Conservation (phyloP, 1,140 invertebrate genomes). For the Batillaria attramentaria region DNA sequence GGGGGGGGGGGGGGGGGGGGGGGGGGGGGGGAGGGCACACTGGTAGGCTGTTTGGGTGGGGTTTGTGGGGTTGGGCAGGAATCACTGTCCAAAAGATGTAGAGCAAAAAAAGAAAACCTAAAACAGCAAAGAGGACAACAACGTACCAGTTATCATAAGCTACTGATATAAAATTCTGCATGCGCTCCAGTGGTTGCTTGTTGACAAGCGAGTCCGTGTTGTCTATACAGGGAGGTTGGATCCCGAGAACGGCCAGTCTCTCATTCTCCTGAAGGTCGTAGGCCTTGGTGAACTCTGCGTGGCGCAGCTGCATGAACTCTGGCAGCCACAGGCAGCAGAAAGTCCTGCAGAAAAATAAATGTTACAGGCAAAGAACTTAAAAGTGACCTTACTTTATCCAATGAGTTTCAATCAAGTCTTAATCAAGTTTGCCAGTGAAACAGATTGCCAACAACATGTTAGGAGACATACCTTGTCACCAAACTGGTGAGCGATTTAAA, state of each 20-base stretch:
- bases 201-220: conserved; percentile 56
- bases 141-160: conserved; percentile 78
- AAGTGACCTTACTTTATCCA: no score
- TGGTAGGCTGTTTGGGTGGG: no score
- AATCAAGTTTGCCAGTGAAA: no score
- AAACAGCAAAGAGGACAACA: neutral
- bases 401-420: no score
- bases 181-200: conserved; percentile 80
- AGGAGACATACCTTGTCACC: no score
- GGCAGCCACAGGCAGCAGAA: conserved; percentile 86
- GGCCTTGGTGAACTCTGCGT: conserved; percentile 79
- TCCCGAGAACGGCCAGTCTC: conserved; percentile 70
- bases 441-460: no score
- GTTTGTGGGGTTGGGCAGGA: no score
- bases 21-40: no score
- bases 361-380: neutral
- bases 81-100: neutral
- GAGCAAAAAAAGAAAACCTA: neutral
- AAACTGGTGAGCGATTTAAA: no score
- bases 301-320: conserved; percentile 76
- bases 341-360: conserved; percentile 74
- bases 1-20: no score
- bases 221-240: conserved; percentile 64
- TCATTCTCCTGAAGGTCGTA: conserved; percentile 82
- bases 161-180: conserved; percentile 84